Conservation (phyloP, 2,888 invertebrate species). For the Calameuta pallipes region DNA sequence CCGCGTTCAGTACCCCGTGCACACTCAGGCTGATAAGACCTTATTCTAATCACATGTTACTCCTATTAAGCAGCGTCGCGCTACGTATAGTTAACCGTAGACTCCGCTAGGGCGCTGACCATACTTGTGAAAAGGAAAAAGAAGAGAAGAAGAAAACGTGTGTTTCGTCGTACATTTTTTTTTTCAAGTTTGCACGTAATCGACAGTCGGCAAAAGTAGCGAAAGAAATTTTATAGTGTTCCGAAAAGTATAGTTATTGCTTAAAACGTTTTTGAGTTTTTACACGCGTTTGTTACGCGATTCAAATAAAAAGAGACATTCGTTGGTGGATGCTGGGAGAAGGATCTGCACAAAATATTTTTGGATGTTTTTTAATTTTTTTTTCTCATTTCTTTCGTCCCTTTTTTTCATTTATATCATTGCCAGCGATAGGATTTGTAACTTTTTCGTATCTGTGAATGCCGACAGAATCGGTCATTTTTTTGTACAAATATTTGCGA, state of each 20-base stretch:
- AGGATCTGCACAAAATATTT: background rate
- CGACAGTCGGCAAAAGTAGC: background rate
- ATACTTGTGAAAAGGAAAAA: background rate
- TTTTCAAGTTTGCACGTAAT: background rate
- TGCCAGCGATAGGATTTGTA: background rate
- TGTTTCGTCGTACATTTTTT: background rate
- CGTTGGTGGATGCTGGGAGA: background rate
- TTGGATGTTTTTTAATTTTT: background rate
- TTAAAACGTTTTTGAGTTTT: background rate
- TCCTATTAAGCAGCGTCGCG: conserved; percentile 4
- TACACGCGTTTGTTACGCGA: background rate
- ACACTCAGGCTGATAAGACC: conserved; percentile 59
- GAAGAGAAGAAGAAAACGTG: background rate
- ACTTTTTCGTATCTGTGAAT: background rate
- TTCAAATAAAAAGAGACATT: background rate
- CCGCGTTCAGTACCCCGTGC: conserved; percentile 56
- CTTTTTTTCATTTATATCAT: background rate
- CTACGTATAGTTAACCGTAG: background rate
- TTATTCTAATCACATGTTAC: conserved; percentile 44
- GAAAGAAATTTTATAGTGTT: background rate
- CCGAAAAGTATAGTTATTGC: background rate
- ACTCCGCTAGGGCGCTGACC: background rate
- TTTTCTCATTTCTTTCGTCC: background rate
- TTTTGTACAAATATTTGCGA: background rate
- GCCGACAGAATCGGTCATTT: background rate